Evolutionary conservation across 1,140 invertebrate genomes (phyloP).

Genomic region (Leptonema lineaticorne): DNA sequence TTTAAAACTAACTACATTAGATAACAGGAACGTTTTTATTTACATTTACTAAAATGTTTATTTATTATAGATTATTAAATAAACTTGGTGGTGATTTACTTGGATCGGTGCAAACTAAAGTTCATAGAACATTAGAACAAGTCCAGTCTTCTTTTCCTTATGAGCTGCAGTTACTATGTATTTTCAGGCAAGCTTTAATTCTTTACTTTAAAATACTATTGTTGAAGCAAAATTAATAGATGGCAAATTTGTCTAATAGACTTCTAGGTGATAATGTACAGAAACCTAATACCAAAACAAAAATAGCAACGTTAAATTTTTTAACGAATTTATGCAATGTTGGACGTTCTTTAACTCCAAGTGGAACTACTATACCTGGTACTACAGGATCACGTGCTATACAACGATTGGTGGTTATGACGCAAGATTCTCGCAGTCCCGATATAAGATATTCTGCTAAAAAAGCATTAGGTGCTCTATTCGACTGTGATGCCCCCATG

Average conservation of each 20-base stretch:
- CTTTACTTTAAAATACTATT: neutral
- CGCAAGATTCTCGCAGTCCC: constrained; percentile 69
- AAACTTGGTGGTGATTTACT: constrained; percentile 89
- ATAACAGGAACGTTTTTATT: too few species aligned
- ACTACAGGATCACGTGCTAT: constrained; percentile 58
- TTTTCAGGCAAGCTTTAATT: constrained; percentile 59
- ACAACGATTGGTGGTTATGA: constrained; percentile 65
- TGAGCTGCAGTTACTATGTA: constrained; percentile 61
- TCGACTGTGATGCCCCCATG: constrained; percentile 86
- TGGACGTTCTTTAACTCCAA: constrained; percentile 51
- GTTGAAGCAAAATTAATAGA: neutral
- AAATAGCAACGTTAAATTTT: constrained; percentile 73
- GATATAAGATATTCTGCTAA: constrained; percentile 80
- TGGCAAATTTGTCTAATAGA: too few species aligned
- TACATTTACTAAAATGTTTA: too few species aligned
- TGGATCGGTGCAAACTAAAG: constrained; percentile 86
- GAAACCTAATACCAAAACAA: constrained; percentile 85
- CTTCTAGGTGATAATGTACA: constrained; percentile 89
- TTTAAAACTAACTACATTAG: too few species aligned
- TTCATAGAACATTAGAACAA: constrained; percentile 82
- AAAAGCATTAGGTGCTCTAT: constrained; percentile 79
- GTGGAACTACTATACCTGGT: constrained; percentile 11
- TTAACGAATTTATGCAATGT: constrained; percentile 68
- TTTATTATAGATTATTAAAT: constrained; percentile 62
- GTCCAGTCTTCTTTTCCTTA: constrained; percentile 73